These are phyloP conservation scores for Aurelia coerulea DNA, from an alignment of 30 jellyfish, hydroid and myxozoan species.

Conservation along the genomic window DNA sequence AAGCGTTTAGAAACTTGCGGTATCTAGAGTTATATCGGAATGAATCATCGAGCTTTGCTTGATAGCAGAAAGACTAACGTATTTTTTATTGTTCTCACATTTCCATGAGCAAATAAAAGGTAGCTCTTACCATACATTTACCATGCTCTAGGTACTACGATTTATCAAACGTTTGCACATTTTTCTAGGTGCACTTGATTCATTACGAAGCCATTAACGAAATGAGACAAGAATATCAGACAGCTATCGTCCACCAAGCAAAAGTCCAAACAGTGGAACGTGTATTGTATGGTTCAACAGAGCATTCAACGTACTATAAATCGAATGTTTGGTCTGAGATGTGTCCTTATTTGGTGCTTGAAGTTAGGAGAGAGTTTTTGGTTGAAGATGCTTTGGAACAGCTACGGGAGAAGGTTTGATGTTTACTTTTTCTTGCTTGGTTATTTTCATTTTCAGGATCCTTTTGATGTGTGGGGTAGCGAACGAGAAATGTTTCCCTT, in stretches of 20 bases:
- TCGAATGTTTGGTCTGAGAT: slow-evolving; percentile 85
- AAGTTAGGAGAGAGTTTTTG: slow-evolving; percentile 75
- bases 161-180: background rate
- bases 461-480: too few relatives aligned
- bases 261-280: slow-evolving; percentile 87
- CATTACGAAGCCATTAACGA: slow-evolving; percentile 93
- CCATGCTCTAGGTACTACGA: too few relatives aligned
- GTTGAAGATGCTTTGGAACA: slow-evolving; percentile 86
- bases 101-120: too few relatives aligned
- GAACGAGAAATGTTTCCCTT: too few relatives aligned
- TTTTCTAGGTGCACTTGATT: slow-evolving; percentile 74
- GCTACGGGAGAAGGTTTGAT: slow-evolving; percentile 73
- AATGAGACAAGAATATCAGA: slow-evolving; percentile 88
- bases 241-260: slow-evolving; percentile 93
- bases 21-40: too few relatives aligned
- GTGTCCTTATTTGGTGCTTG: slow-evolving; percentile 94
- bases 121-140: too few relatives aligned
- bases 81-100: too few relatives aligned
- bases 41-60: too few relatives aligned
- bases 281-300: slow-evolving; percentile 55
- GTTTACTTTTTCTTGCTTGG: background rate
- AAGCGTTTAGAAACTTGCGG: too few relatives aligned
- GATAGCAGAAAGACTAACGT: too few relatives aligned
- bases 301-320: slow-evolving; percentile 40
- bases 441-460: too few relatives aligned